Percentiles rank a stretch among this genome's conserved stretches.
Conservation (phyloP, 2,113 vertebrate species). For the Vulpes lagopus region DNA sequence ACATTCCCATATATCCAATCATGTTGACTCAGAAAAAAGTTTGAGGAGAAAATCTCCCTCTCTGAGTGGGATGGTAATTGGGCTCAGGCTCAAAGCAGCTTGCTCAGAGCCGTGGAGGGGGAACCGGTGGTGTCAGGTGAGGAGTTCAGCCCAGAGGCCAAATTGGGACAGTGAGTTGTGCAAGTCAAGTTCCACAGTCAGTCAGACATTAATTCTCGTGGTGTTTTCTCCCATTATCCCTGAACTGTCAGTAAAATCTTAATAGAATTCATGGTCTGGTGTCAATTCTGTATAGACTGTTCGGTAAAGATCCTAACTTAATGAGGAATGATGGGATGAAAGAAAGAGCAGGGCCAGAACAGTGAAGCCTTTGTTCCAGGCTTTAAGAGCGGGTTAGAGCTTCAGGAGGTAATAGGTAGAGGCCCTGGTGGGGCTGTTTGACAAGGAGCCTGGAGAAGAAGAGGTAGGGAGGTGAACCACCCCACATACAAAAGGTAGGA, state of each 20-base stretch:
- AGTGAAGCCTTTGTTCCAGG: background rate
- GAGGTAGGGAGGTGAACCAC: background rate
- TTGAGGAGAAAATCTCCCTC: background rate
- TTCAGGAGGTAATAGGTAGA: background rate
- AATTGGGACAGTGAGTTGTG: background rate
- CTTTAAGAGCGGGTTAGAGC: too few species aligned
- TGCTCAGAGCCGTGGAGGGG: background rate
- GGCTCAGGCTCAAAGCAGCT: background rate
- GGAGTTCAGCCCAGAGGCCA: background rate
- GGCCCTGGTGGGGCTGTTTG: background rate
- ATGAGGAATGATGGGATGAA: background rate
- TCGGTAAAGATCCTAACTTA: background rate
- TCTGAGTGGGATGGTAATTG: background rate
- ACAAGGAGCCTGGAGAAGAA: background rate
- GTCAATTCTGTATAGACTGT: background rate
- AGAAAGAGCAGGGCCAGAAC: background rate
- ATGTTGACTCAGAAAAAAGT: background rate
- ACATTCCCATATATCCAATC: background rate
- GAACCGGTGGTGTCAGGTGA: fast-evolving
- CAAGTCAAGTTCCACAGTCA: background rate
- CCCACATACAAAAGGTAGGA: background rate
- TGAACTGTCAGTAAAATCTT: background rate
- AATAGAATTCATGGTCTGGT: background rate
- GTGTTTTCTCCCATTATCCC: background rate
- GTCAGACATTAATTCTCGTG: background rate